Conservation (phyloP, 2,113 vertebrate genomes). For the Probosciger aterrimus region DNA sequence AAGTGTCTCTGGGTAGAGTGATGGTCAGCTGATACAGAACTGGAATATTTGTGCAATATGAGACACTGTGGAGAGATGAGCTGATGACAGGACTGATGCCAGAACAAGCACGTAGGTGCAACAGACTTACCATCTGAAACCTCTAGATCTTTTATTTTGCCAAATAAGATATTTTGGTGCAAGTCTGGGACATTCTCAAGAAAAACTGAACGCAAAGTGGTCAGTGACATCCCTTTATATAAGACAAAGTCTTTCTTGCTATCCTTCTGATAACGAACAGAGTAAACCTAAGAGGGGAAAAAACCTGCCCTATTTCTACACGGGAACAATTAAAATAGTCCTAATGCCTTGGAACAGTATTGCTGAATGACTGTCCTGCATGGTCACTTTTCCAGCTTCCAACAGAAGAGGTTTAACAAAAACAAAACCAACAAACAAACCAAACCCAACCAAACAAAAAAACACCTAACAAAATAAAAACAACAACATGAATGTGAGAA, state of each 20-base stretch:
- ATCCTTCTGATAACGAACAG: not conserved
- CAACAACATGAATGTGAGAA: not conserved
- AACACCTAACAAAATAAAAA: not conserved
- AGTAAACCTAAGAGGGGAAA: not conserved
- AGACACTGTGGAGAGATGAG: not conserved
- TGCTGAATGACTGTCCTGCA: not conserved
- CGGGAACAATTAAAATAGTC: not conserved
- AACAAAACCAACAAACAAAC: not conserved
- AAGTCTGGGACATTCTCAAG: not conserved
- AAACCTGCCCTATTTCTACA: not conserved
- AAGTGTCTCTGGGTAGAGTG: accelerated
- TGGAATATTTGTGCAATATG: not conserved
- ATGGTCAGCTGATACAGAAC: not conserved
- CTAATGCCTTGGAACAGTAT: not conserved
- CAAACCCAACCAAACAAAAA: not conserved
- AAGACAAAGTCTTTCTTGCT: not conserved
- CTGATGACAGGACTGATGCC: not conserved
- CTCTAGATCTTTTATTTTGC: not conserved
- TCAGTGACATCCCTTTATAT: not conserved
- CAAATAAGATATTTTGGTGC: not conserved
- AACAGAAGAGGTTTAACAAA: not conserved
- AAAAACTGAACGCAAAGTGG: not conserved
- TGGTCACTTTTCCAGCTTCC: not conserved
- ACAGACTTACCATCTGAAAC: not conserved
- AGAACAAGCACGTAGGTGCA: not conserved